These are phyloP conservation scores for Thalassophryne amazonica DNA, from an alignment of 2,797 vertebrate genomes.

Conservation along the genomic window DNA sequence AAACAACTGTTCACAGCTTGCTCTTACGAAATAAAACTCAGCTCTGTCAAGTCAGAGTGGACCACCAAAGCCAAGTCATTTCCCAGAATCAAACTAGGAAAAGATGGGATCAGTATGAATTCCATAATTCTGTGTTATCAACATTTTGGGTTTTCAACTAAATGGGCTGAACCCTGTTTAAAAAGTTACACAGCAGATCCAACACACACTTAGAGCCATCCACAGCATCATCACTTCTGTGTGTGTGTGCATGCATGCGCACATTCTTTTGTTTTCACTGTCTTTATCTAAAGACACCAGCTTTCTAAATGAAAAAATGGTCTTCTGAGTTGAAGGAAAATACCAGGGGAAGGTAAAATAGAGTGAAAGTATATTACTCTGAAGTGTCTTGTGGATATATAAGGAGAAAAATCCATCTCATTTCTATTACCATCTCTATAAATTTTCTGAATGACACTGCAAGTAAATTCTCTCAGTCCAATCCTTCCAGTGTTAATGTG, in stretches of 20 bases:
- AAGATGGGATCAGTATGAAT: neutral
- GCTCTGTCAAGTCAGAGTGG: slow-evolving; percentile 20
- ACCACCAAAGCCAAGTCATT: slow-evolving; percentile 29
- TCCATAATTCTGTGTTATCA: slow-evolving; percentile 1
- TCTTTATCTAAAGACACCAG: slow-evolving; percentile 63
- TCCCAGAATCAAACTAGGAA: neutral
- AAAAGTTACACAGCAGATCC: slow-evolving; percentile 37
- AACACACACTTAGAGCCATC: slow-evolving; percentile 27
- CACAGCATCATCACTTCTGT: slow-evolving; percentile 22
- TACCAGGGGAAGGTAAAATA: slow-evolving; percentile 59
- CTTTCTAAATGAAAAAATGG: slow-evolving; percentile 50
- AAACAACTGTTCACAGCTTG: slow-evolving; percentile 54
- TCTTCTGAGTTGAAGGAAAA: slow-evolving; percentile 50
- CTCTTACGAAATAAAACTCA: slow-evolving; percentile 25
- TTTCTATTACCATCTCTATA: slow-evolving; percentile 69
- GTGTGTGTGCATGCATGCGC: slow-evolving; percentile 10
- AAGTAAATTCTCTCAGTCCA: slow-evolving; percentile 61
- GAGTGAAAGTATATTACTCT: slow-evolving; percentile 61
- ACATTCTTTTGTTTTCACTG: slow-evolving; percentile 35
- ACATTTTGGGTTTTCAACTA: slow-evolving; percentile 17
- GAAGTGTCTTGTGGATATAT: slow-evolving; percentile 62
- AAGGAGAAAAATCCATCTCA: slow-evolving; percentile 62
- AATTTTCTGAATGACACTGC: slow-evolving; percentile 73
- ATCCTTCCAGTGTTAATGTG: slow-evolving; percentile 60
- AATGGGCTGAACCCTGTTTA: slow-evolving; percentile 11